phyloP scores from a whole-genome alignment of 2,888 invertebrate species.

The Sialis fuliginosa region DNA sequence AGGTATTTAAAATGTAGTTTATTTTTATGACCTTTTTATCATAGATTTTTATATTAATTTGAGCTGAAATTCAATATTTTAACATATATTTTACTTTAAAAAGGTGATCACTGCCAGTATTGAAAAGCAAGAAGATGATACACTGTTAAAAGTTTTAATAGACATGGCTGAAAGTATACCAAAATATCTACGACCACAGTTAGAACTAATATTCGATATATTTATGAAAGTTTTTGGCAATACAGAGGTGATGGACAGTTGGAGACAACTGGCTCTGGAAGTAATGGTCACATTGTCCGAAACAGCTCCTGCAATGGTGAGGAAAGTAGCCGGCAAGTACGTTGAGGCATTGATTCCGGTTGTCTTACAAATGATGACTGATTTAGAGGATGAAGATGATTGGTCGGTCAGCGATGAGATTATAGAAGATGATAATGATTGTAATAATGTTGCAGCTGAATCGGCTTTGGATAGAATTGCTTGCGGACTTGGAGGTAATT shows the following conservation, averaged over 20 bases:
- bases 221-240: conserved; percentile 70
- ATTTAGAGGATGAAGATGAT: conserved; percentile 78
- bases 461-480: conserved; percentile 91
- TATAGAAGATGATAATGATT: conserved; percentile 82
- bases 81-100: conserved; percentile 8
- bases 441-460: conserved; percentile 90
- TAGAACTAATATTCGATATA: conserved; percentile 71
- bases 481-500: conserved; percentile 77
- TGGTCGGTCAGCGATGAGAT: conserved; percentile 79
- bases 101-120: conserved; percentile 65
- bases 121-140: conserved; percentile 72
- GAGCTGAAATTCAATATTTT: neutral
- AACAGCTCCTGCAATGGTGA: conserved; percentile 90
- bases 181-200: conserved; percentile 75
- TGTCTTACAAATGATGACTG: conserved; percentile 87
- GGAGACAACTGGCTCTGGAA: conserved; percentile 83
- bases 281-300: conserved; percentile 70
- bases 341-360: conserved; percentile 65
- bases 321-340: conserved; percentile 77
- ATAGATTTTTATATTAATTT: neutral
- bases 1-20: conserved; percentile 24
- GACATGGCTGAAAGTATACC: conserved; percentile 88
- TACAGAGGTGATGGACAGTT: conserved; percentile 54
- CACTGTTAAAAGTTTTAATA: conserved; percentile 79
- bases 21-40: conserved; percentile 8